Percentiles rank a stretch among this genome's conserved stretches.
Evolutionary conservation across 2,888 invertebrate genomes (phyloP).

Genomic region (Ceraclea dissimilis): DNA sequence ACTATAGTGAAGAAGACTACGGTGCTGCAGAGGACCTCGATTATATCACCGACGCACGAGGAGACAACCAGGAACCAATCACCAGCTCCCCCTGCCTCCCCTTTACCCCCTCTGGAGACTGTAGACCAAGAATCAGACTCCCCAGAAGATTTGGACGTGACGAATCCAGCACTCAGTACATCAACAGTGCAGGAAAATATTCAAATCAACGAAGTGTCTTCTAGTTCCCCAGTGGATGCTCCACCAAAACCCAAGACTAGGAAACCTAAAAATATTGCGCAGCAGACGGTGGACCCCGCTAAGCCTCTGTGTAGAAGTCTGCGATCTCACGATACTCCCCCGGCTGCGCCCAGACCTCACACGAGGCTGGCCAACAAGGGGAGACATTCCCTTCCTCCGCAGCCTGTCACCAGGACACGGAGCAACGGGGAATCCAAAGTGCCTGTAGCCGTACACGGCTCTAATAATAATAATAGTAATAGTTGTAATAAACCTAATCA

Average conservation of each 20-base stretch:
- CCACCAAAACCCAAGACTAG: slow-evolving; percentile 35
- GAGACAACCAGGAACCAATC: neutral
- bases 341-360: slow-evolving; percentile 33
- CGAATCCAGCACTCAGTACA: slow-evolving; percentile 3
- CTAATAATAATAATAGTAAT: slow-evolving; percentile 15
- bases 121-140: slow-evolving; percentile 3
- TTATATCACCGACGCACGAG: slow-evolving; percentile 7
- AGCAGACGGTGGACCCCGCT: neutral
- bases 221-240: slow-evolving; percentile 49
- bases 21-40: slow-evolving; percentile 15
- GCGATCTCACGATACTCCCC: slow-evolving; percentile 42
- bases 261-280: slow-evolving; percentile 30
- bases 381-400: neutral
- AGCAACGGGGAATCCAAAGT: slow-evolving; percentile 18
- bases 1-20: slow-evolving; percentile 12
- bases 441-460: slow-evolving; percentile 28
- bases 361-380: slow-evolving; percentile 30
- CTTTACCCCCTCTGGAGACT: neutral
- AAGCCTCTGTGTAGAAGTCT: slow-evolving; percentile 36
- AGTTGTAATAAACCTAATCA: slow-evolving; percentile 29
- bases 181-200: slow-evolving; percentile 38
- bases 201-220: slow-evolving; percentile 62
- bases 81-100: neutral
- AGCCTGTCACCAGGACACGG: slow-evolving; percentile 8
- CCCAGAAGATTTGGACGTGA: neutral